Base-by-base conservation (phyloP, 2,888 invertebrate species). In the Tachina grossa region DNA sequence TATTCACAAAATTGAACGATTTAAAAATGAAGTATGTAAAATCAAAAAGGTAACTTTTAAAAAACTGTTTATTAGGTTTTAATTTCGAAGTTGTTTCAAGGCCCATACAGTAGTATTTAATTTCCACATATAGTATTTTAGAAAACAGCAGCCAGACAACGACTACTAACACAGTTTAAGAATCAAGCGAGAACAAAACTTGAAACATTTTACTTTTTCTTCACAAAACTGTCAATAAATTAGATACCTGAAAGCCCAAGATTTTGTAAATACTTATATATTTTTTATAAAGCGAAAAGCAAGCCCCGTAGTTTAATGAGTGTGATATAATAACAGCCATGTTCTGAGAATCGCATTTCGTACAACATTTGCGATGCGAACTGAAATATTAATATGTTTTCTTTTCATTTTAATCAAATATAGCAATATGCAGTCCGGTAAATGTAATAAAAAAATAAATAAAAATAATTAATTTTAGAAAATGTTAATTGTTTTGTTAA, bases 281-380 rank as follows among this genome's bases (percentile, higher is more conserved):
- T 1, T 39, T 39, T 61, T 14, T 22, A 71, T 45, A 41, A 71
- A 72, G 47, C 11, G 9, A 14, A 63, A 69, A 63, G 55, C 59
- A 78, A 78, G 83, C 83, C 83, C 83, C 83, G 83, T 47, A 78
- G 83, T 66, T 65, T 59, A 9, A 59, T 14, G 4, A 45, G 11
- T 69, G 43, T 22, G 16, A 9, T 19, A 49, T 19, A 63, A 53
- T n/a, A 49, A 77, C 22, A 55, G 45, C 43, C 71, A 31, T 31
- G 31, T 31, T 31, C 31, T 31, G 31, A 31, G 6, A 31, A 31
- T 6, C 6, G 6, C 31, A 31, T 31, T 31, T 31, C 31, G 31
- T 6, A 31, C 0, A 31, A 31, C 5, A 31, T 31, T 31, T 31
- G 31, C 31, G 31, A 31, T 31, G 31, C 6, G 31, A 31, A 6